A percentile compares a stretch with the other conserved stretches of the same genome.
Evolutionary conservation across 2,113 vertebrate genomes (phyloP).

Genomic region (Ginglymostoma cirratum): DNA sequence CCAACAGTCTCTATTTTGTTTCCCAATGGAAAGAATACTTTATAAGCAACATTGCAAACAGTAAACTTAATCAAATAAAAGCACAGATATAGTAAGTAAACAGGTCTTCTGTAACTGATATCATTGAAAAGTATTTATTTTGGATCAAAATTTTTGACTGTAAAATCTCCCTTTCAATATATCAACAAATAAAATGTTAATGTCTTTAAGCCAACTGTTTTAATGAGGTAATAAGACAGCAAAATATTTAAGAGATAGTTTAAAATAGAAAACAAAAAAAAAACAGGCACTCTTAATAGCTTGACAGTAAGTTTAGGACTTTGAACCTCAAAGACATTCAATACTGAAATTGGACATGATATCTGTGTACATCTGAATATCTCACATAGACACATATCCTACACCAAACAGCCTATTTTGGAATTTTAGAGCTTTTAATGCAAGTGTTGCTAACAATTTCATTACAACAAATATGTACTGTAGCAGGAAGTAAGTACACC

Average conservation of each 20-base stretch:
- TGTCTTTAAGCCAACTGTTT: not conserved
- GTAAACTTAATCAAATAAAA: conserved; percentile 13
- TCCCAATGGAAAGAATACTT: not conserved
- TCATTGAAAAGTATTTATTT: not conserved
- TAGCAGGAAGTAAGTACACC: not conserved
- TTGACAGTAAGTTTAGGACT: not conserved
- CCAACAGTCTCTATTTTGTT: not conserved
- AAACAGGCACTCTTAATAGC: conserved; percentile 1
- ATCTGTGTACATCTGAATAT: not conserved
- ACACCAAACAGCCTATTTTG: not conserved
- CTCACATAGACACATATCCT: not conserved
- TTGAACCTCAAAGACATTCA: not conserved
- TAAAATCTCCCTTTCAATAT: not conserved
- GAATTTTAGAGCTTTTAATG: not conserved
- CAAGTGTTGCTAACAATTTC: conserved; percentile 15
- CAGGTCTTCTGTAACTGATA: not conserved
- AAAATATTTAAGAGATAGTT: not conserved
- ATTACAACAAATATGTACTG: not conserved
- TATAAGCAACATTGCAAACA: not conserved
- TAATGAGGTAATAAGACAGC: not conserved
- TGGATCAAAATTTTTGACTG: not conserved
- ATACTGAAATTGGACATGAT: not conserved
- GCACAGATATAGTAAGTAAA: not conserved
- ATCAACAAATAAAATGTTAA: not conserved
- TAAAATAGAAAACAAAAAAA: conserved; percentile 11